Evolutionary conservation across 2,113 vertebrate genomes (phyloP), one percentile per base, ranked within the genome.

Genomic region (Psettodes erumei): DNA sequence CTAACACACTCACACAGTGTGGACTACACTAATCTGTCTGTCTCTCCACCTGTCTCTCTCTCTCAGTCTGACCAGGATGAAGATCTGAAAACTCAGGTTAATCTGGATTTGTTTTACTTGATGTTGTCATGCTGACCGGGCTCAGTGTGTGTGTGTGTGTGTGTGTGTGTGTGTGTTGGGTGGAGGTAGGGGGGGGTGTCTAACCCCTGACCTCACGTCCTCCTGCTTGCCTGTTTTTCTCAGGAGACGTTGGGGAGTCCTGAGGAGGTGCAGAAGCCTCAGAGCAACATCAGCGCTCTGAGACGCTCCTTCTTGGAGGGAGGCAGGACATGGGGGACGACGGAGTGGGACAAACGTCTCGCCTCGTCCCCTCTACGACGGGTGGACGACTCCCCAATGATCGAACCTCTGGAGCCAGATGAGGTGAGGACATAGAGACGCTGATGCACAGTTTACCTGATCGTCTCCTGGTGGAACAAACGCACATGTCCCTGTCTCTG

Each of bases 281-380:
- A 96, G 74, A 97, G 94, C 79, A 95, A 96, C 90, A 98, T 99
- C 90, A 97, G 95, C 15, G 96, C 97, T 83, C 94, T 99, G 86
- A 96, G 97, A 88, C 94, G 96, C 86, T 96, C 96, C 71, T 99
- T 99, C 91, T 90, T 99, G 88, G 97, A 98, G 91, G 94, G 91
- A 75, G 96, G 94, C 81, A 85, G 37, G 21, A 61, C 23, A 3
- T 35, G 87, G 6, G 88, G 94, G 3, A 86, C 93, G 30, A 97
- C 96, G 0, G 98, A 99, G 87, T 99, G 98, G 98, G 97, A 99
- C 48, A 97, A 96, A 91, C 95, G 98, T 45, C 94, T 99, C 18
- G 97, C 97, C 56, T 95, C 95, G 16, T 99, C 97, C 63, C 96
- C 96, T 0, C 93, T 98, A 30, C 93, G 96, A 21, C 93, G 95